These are phyloP conservation scores for Neodiprion lecontei DNA, from an alignment of 1,140 invertebrate species.

Conservation along the genomic window DNA sequence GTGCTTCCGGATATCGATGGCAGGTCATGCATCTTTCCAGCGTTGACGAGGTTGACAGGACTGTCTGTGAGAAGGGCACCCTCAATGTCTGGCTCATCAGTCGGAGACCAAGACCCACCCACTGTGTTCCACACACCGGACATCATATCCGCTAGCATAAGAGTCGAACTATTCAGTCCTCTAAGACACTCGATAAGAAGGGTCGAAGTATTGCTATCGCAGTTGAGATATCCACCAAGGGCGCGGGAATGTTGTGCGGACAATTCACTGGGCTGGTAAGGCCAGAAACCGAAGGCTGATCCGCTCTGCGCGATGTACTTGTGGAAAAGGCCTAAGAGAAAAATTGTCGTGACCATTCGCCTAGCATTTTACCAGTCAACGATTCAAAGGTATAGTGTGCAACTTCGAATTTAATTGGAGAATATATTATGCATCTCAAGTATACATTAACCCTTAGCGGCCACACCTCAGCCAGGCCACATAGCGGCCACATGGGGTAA, in stretches of 20 bases:
- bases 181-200: slow-evolving; percentile 26
- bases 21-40: slow-evolving; percentile 22
- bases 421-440: too few relatives aligned
- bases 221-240: slow-evolving; percentile 22
- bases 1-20: slow-evolving; percentile 26
- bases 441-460: too few relatives aligned
- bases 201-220: slow-evolving; percentile 22
- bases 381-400: too few relatives aligned
- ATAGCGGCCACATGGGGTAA: too few relatives aligned
- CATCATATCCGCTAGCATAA: slow-evolving; percentile 19
- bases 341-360: not conserved
- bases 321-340: slow-evolving; percentile 62
- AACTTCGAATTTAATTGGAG: too few relatives aligned
- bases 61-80: slow-evolving; percentile 27
- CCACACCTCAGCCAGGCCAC: too few relatives aligned
- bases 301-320: slow-evolving; percentile 67
- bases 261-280: slow-evolving; percentile 30
- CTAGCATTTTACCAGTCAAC: too few relatives aligned
- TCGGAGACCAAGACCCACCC: slow-evolving; percentile 24
- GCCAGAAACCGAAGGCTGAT: slow-evolving; percentile 68
- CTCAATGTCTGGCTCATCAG: slow-evolving; percentile 20
- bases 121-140: slow-evolving; percentile 3
- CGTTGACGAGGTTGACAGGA: slow-evolving; percentile 21
- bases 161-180: not conserved
- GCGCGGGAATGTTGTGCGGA: slow-evolving; percentile 18